These are phyloP conservation scores for Pentamera pediparva DNA, from an alignment of 53 echinoderm and acorn worm species.

Conservation along the genomic window DNA sequence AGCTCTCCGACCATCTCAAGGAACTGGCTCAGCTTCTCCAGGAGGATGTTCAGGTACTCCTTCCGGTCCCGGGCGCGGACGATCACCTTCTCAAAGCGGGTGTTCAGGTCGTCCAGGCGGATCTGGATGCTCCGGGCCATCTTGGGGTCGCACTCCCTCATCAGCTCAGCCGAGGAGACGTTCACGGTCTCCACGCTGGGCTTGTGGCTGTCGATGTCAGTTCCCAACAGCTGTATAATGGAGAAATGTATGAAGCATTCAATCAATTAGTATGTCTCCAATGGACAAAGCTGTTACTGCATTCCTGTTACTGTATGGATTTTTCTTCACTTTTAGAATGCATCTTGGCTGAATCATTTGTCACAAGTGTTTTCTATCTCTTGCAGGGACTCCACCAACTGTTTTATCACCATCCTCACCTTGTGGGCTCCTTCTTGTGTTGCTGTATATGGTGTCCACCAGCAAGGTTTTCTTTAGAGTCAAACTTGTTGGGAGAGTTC, in stretches of 20 bases:
- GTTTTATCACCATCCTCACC: too few species aligned
- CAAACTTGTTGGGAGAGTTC: too few species aligned
- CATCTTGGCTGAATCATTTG: too few species aligned
- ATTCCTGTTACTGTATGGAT: too few species aligned
- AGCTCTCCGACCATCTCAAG: conserved; percentile 80
- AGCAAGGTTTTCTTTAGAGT: too few species aligned
- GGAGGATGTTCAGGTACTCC: conserved; percentile 63
- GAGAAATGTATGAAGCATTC: not conserved
- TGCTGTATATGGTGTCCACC: too few species aligned
- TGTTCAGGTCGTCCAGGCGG: conserved; percentile 91
- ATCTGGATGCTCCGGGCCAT: conserved; percentile 84
- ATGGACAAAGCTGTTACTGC: too few species aligned
- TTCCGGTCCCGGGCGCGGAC: conserved; percentile 71
- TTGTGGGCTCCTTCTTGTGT: too few species aligned
- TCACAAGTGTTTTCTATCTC: too few species aligned
- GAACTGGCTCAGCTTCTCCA: conserved; percentile 66
- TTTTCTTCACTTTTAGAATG: too few species aligned
- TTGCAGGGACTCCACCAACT: too few species aligned
- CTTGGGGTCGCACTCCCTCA: conserved; percentile 88
- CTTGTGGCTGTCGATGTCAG: conserved; percentile 99
- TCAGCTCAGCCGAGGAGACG: conserved; percentile 74
- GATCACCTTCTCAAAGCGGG: conserved; percentile 80
- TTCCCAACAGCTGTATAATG: conserved; percentile 68
- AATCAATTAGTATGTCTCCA: too few species aligned
- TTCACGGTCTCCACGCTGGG: conserved; percentile 93